A percentile compares a stretch with the other conserved stretches of the same genome.
These are phyloP conservation scores for Amblyornis subalaris DNA, from an alignment of 2,113 vertebrate species.

Conservation along the genomic window DNA sequence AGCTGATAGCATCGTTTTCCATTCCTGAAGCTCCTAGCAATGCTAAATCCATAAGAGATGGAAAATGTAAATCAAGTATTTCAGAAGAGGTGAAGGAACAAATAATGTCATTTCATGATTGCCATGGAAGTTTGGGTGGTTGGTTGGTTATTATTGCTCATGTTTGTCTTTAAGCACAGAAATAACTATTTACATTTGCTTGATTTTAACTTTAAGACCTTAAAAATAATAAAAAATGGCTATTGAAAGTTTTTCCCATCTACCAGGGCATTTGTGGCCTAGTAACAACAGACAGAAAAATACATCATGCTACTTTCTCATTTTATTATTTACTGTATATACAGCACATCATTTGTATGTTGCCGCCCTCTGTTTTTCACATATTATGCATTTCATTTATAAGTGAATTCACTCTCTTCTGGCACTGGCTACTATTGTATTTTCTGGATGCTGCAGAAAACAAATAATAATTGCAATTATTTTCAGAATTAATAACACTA, in stretches of 20 bases:
- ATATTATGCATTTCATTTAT: not conserved
- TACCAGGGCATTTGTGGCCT: not conserved
- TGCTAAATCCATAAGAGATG: not conserved
- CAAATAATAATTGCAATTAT: not conserved
- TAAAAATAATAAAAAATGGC: not conserved
- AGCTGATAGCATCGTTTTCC: not conserved
- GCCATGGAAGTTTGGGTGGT: not conserved
- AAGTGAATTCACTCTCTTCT: not conserved
- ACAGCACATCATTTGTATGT: fast-evolving
- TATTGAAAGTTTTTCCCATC: not conserved
- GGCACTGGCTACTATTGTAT: not conserved
- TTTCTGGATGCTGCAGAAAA: not conserved
- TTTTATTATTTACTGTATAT: not conserved
- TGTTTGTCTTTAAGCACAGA: not conserved
- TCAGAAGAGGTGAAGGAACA: not conserved
- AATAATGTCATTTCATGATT: not conserved
- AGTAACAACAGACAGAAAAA: not conserved
- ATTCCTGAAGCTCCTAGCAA: not conserved
- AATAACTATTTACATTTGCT: not conserved
- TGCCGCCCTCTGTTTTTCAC: not conserved
- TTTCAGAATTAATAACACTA: not conserved
- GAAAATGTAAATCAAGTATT: not conserved
- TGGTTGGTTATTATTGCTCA: not conserved
- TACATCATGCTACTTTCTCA: fast-evolving
- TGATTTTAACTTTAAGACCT: not conserved